Percentiles rank a stretch among this genome's conserved stretches.
Evolutionary conservation across 2,797 vertebrate species (phyloP).

Genomic region (Lutjanus argentimaculatus): DNA sequence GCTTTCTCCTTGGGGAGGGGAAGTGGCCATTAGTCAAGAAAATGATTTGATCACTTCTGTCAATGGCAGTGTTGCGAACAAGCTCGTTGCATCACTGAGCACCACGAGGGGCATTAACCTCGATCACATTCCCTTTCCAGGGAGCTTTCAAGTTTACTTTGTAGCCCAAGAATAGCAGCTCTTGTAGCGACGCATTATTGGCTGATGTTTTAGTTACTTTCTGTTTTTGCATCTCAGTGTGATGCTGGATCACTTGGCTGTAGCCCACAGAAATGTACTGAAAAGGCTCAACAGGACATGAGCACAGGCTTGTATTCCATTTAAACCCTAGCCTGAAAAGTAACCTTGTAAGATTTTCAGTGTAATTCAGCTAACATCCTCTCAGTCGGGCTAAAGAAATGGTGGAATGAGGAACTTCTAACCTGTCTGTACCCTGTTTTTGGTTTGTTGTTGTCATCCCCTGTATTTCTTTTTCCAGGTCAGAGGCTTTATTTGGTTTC

Average conservation of each 20-base stretch:
- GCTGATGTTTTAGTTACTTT: conserved; percentile 27
- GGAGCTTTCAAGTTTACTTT: conserved; percentile 62
- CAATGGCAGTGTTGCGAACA: conserved; percentile 61
- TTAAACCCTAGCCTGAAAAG: conserved; percentile 5
- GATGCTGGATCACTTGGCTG: conserved; percentile 12
- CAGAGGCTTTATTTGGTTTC: conserved; percentile 22
- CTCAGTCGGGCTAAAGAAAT: conserved; percentile 2
- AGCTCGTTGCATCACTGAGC: conserved; percentile 61
- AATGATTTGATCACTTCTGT: conserved; percentile 77
- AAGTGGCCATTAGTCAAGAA: conserved; percentile 74
- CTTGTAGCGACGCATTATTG: conserved; percentile 8
- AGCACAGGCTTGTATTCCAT: conserved; percentile 19
- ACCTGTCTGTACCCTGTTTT: conserved; percentile 2
- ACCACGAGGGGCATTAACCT: conserved; percentile 57
- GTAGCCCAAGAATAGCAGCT: conserved; percentile 50
- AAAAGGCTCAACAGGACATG: conserved; percentile 23
- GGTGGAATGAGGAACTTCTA: conserved; percentile 12
- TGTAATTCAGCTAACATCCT: not conserved
- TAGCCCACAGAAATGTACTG: not conserved
- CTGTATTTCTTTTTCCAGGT: conserved; percentile 23
- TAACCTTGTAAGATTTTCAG: conserved; percentile 9
- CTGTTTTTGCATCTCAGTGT: conserved; percentile 21
- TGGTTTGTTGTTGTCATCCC: conserved; percentile 4
- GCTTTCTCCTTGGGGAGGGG: conserved; percentile 60
- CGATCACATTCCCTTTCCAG: conserved; percentile 32